A percentile compares a stretch with the other conserved stretches of the same genome.
These are phyloP conservation scores for Endomychus coccineus DNA, from an alignment of 2,888 invertebrate species.

Conservation along the genomic window DNA sequence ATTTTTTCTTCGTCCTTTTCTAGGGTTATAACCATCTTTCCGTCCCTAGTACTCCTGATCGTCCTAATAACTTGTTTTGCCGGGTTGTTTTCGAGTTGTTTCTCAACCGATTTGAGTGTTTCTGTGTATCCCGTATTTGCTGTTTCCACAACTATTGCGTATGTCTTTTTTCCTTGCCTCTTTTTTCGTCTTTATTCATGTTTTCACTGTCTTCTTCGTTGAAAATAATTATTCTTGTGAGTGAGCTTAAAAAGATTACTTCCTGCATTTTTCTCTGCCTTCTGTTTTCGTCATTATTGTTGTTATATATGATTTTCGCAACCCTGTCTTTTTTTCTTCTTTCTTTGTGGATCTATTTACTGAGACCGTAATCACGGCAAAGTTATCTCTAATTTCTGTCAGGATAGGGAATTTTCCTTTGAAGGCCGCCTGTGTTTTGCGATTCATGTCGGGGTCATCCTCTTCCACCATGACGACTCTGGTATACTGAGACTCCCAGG, in stretches of 20 bases:
- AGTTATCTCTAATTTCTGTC: background rate
- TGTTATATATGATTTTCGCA: too few species aligned
- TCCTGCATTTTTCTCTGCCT: background rate
- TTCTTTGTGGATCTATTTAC: too few species aligned
- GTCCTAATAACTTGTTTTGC: slow-evolving; percentile 1
- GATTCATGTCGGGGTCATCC: background rate
- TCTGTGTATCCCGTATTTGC: slow-evolving; percentile 2
- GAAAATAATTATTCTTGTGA: too few species aligned
- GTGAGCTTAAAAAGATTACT: too few species aligned
- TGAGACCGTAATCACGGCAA: slow-evolving; percentile 1
- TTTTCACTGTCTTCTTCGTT: background rate
- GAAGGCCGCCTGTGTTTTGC: background rate
- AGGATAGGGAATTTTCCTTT: background rate
- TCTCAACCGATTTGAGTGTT: slow-evolving; percentile 2
- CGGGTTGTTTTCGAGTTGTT: slow-evolving; percentile 1
- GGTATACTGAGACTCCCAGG: background rate
- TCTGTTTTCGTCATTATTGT: background rate
- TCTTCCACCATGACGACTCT: slow-evolving; percentile 2
- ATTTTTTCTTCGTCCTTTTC: slow-evolving; percentile 2
- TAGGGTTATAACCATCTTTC: slow-evolving; percentile 5
- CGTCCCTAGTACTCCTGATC: slow-evolving; percentile 5
- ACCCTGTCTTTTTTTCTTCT: too few species aligned
- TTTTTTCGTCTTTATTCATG: background rate
- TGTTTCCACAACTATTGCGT: slow-evolving; percentile 1
- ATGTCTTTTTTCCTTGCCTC: slow-evolving; percentile 1